Evolutionary conservation across 2,113 vertebrate genomes (phyloP).

Genomic region (Ardeotis arabs): DNA sequence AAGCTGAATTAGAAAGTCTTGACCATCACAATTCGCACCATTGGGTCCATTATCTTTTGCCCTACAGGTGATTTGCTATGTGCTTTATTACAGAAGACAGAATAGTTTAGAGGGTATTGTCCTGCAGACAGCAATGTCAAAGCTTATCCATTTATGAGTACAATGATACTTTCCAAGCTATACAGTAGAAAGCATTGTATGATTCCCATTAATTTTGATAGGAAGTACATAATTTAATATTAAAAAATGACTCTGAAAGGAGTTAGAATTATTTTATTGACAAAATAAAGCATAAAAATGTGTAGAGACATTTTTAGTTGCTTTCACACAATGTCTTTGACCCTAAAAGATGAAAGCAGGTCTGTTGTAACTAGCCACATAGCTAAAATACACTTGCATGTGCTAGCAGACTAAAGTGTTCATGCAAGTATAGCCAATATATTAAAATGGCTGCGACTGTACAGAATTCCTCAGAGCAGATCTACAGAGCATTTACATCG

Average conservation of each 20-base stretch:
- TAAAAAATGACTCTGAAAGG: neutral
- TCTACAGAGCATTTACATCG: neutral
- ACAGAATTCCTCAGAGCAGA: neutral
- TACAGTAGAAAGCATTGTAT: neutral
- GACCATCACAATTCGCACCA: slow-evolving; percentile 28
- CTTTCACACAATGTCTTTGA: neutral
- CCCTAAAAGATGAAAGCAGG: neutral
- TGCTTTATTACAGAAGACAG: neutral
- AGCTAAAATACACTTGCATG: neutral
- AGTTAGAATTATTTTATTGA: neutral
- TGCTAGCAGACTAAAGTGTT: neutral
- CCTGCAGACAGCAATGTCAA: neutral
- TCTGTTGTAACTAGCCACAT: neutral
- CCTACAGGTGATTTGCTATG: slow-evolving; percentile 31
- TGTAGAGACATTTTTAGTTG: neutral
- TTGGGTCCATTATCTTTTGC: slow-evolving; percentile 31
- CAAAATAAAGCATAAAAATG: neutral
- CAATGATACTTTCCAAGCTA: neutral
- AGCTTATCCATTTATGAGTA: neutral
- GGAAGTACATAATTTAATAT: neutral
- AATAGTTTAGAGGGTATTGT: neutral
- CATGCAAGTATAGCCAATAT: neutral
- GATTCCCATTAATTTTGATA: neutral
- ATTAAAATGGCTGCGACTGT: neutral
- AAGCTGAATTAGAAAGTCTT: slow-evolving; percentile 46